A percentile compares a stretch with the other conserved stretches of the same genome.
phyloP scores from a whole-genome alignment of 2,888 invertebrate species.

The Mesochorus sp. region DNA sequence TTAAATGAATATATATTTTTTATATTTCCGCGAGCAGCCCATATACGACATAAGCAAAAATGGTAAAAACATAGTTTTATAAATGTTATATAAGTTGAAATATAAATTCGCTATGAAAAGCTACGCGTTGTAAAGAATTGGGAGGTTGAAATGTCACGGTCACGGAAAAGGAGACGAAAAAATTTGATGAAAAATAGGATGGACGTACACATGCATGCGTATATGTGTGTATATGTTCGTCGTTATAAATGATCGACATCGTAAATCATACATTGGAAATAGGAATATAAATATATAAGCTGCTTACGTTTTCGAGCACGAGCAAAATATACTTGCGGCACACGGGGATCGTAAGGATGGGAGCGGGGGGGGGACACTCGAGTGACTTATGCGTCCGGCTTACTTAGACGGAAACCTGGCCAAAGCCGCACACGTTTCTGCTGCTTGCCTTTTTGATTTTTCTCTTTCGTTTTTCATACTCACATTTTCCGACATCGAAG shows the following conservation, averaged over 20 bases:
- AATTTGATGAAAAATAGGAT: background rate
- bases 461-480: background rate
- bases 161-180: background rate
- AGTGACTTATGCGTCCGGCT: conserved; percentile 58
- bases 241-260: conserved; percentile 35
- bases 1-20: background rate
- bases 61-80: conserved; percentile 10
- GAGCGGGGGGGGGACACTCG: background rate
- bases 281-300: conserved; percentile 35
- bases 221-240: background rate
- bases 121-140: conserved; percentile 2
- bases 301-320: conserved; percentile 28
- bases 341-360: background rate
- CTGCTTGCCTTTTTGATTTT: conserved; percentile 15
- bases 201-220: background rate
- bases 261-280: conserved; percentile 41
- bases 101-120: conserved; percentile 29
- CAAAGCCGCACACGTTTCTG: conserved; percentile 14
- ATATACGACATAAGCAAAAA: background rate
- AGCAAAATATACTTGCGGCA: conserved; percentile 18
- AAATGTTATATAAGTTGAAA: conserved; percentile 18
- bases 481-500: background rate
- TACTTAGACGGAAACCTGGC: conserved; percentile 40
- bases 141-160: background rate
- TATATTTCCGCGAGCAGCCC: background rate